These are phyloP conservation scores for Phrynocephalus vlangalii DNA, from an alignment of 2,797 vertebrate species.

Conservation along the genomic window DNA sequence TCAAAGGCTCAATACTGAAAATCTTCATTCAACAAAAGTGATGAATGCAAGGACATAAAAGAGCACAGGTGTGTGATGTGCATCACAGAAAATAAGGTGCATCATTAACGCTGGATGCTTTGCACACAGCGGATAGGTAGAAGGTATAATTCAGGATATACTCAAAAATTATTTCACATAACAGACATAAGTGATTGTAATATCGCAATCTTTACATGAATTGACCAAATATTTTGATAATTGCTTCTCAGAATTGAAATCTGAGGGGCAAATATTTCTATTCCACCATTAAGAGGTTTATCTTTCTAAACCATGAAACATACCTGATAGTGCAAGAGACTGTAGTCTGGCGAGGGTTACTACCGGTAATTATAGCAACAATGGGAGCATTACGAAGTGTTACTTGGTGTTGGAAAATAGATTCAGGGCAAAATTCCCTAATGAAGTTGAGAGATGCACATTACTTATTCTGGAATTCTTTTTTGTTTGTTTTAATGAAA, in stretches of 20 bases:
- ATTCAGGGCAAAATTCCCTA: neutral
- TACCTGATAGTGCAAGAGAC: neutral
- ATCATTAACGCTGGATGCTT: rapidly evolving
- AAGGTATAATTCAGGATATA: conserved; percentile 16
- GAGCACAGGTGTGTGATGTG: conserved; percentile 31
- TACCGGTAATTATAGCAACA: neutral
- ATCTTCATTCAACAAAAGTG: conserved; percentile 20
- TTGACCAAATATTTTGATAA: neutral
- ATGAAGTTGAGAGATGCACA: too few relatives aligned
- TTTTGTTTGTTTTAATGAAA: too few relatives aligned
- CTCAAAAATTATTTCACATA: conserved; percentile 34
- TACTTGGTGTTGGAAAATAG: neutral
- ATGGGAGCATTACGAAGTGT: neutral
- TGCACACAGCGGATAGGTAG: neutral
- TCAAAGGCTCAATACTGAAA: conserved; percentile 34
- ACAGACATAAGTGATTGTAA: neutral
- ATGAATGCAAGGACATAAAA: neutral
- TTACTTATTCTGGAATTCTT: neutral
- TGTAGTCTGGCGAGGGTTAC: neutral
- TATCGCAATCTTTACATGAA: conserved; percentile 18
- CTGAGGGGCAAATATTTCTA: neutral
- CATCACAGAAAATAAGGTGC: conserved; percentile 42
- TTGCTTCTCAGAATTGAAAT: neutral
- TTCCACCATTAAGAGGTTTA: neutral
- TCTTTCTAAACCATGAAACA: neutral